Conservation (phyloP, 2,888 invertebrate species). For the Neoscelio sp. region DNA sequence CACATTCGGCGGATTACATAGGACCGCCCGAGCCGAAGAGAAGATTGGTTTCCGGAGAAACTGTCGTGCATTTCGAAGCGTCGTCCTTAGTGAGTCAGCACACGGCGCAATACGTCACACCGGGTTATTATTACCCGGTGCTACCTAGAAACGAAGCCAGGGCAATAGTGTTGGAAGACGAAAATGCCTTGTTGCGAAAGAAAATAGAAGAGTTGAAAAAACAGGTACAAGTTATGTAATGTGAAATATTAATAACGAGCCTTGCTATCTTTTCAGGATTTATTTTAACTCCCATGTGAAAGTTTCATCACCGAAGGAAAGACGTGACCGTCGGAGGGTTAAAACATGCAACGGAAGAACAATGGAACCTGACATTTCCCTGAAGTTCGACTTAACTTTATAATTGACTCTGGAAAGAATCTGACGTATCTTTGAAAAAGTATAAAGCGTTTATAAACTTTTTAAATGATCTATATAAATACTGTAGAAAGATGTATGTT, state of each 20-base stretch:
- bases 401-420: too few species aligned
- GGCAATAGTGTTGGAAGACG: conserved; percentile 86
- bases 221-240: too few species aligned
- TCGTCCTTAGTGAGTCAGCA: conserved; percentile 80
- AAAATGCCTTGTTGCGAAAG: conserved; percentile 87
- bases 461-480: too few species aligned
- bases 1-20: conserved; percentile 79
- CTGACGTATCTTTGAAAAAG: too few species aligned
- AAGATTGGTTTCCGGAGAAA: conserved; percentile 79
- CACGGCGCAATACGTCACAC: conserved; percentile 76
- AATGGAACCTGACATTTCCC: too few species aligned
- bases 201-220: conserved; percentile 89
- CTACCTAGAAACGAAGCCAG: conserved; percentile 82
- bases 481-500: too few species aligned
- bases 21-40: conserved; percentile 81
- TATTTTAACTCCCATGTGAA: not conserved
- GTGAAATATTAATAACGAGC: conserved; percentile 61
- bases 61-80: conserved; percentile 80
- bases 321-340: too few species aligned
- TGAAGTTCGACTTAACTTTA: too few species aligned
- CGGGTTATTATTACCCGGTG: conserved; percentile 81
- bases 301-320: too few species aligned
- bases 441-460: too few species aligned
- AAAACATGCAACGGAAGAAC: too few species aligned
- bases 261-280: not conserved